phyloP scores from a whole-genome alignment of 2,113 vertebrate species.

The Callithrix jacchus region DNA sequence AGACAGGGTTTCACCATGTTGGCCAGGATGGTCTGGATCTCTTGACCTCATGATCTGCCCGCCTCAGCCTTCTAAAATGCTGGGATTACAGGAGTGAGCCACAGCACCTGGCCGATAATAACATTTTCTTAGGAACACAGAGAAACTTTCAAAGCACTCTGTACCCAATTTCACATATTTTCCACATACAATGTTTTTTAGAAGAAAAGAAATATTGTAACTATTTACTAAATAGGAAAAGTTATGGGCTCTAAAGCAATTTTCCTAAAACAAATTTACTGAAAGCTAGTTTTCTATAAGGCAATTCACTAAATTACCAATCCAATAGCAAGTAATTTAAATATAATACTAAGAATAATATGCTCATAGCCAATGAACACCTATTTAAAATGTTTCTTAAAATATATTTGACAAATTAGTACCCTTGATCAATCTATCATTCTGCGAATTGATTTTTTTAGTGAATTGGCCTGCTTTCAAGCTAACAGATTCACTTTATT shows the following conservation, averaged over 20 bases:
- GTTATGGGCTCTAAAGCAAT: not conserved
- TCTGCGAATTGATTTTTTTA: not conserved
- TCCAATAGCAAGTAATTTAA: not conserved
- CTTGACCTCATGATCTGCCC: too few relatives aligned
- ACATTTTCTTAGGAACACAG: not conserved
- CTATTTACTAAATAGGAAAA: conserved; percentile 6
- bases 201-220: not conserved
- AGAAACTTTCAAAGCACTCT: not conserved
- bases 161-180: conserved; percentile 9
- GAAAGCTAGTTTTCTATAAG: conserved; percentile 9
- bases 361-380: not conserved
- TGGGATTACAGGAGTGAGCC: too few relatives aligned
- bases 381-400: not conserved
- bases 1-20: too few relatives aligned
- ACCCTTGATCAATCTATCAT: not conserved
- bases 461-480: not conserved
- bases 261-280: conserved; percentile 1
- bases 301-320: not conserved
- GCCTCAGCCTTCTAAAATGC: too few relatives aligned
- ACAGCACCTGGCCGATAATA: not conserved
- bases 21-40: too few relatives aligned
- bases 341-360: not conserved
- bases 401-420: not conserved
- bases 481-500: not conserved
- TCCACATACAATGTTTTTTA: not conserved